Evolutionary conservation across 2,888 invertebrate genomes (phyloP).

Genomic region (Bombylius discolor): DNA sequence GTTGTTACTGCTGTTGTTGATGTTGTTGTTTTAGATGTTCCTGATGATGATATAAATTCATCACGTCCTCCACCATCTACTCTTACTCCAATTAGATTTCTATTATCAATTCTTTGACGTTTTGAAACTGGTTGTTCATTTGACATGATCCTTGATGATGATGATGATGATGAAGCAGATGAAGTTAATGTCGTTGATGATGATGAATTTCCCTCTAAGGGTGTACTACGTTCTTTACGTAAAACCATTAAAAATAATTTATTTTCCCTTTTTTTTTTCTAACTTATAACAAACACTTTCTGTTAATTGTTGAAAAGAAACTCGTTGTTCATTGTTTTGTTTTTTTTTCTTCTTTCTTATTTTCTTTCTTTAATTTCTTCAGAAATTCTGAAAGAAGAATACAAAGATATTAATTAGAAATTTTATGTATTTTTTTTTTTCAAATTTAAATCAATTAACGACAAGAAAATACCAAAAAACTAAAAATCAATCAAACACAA

Average conservation of each 20-base stretch:
- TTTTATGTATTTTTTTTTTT: too few relatives aligned
- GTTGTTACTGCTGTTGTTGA: conserved; percentile 7
- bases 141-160: conserved; percentile 40
- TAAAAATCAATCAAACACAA: too few relatives aligned
- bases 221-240: conserved; percentile 18
- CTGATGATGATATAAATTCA: not conserved
- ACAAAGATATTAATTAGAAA: too few relatives aligned
- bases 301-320: too few relatives aligned
- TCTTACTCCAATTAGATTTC: not conserved
- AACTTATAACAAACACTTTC: not conserved
- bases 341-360: too few relatives aligned
- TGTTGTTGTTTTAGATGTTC: conserved; percentile 8
- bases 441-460: too few relatives aligned
- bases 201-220: conserved; percentile 15
- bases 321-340: too few relatives aligned
- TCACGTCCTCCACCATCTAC: not conserved
- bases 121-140: conserved; percentile 76
- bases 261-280: not conserved
- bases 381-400: too few relatives aligned
- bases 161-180: not conserved
- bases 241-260: conserved; percentile 18
- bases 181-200: not conserved
- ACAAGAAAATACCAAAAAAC: too few relatives aligned
- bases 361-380: too few relatives aligned
- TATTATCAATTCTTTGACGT: conserved; percentile 55